Evolutionary conservation across 2,113 vertebrate genomes (phyloP).

Genomic region (Bos javanicus): DNA sequence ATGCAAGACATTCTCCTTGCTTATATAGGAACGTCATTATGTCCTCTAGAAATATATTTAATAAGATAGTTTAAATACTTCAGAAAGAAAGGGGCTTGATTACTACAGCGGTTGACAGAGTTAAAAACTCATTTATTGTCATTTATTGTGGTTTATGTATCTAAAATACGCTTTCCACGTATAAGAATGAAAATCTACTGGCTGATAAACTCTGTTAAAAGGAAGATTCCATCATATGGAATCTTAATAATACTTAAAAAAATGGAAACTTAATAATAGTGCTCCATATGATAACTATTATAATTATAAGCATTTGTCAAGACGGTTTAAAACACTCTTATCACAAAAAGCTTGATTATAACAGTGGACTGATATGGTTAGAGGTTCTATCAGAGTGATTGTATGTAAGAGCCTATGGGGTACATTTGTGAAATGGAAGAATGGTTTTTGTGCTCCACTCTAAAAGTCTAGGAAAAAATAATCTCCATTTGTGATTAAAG

Average conservation of each 20-base stretch:
- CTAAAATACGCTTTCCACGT: constrained; percentile 47
- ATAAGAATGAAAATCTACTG: constrained; percentile 64
- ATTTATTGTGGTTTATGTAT: constrained; percentile 48
- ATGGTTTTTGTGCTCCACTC: constrained; percentile 5
- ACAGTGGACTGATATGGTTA: constrained; percentile 22
- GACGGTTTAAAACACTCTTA: constrained; percentile 61
- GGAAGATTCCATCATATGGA: neutral
- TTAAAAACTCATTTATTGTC: constrained; percentile 54
- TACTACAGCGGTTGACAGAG: constrained; percentile 43
- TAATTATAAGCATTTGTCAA: constrained; percentile 66
- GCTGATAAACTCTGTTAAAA: constrained; percentile 53
- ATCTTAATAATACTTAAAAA: too few relatives aligned
- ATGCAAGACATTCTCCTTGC: constrained; percentile 18
- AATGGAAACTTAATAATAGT: neutral
- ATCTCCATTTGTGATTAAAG: neutral
- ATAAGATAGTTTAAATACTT: constrained; percentile 71
- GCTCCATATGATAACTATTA: constrained; percentile 51
- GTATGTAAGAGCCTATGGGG: neutral
- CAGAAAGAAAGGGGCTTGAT: constrained; percentile 75
- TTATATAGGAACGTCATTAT: constrained; percentile 52
- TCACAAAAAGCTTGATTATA: constrained; percentile 63
- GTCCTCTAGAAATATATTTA: constrained; percentile 52
- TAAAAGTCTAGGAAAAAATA: constrained; percentile 42
- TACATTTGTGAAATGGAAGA: constrained; percentile 26
- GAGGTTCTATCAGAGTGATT: neutral